phyloP scores from a whole-genome alignment of 2,113 vertebrate genomes.

The Eurystomus gularis region DNA sequence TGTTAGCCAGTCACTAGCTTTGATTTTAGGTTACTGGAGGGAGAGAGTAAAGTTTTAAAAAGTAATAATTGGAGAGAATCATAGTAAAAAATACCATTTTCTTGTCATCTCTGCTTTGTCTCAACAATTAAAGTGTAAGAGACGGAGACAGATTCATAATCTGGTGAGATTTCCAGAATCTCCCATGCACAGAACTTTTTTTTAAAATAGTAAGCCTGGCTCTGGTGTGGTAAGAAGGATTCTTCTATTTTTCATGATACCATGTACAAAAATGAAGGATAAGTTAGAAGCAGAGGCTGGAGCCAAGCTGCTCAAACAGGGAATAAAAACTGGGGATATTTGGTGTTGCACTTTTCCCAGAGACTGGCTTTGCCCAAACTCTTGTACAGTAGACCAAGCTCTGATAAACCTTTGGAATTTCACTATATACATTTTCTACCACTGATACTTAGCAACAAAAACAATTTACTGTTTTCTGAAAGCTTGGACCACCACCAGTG shows the following conservation, averaged over 20 bases:
- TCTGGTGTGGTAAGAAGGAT: neutral
- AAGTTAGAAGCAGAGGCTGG: neutral
- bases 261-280: neutral
- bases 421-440: neutral
- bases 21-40: neutral
- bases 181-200: neutral
- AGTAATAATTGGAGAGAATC: neutral
- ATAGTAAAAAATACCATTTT: neutral
- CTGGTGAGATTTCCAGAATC: conserved; percentile 27
- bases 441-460: neutral
- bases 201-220: neutral
- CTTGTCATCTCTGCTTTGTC: neutral
- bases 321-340: neutral
- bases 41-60: neutral
- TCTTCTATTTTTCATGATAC: conserved; percentile 4
- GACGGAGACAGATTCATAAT: conserved; percentile 18
- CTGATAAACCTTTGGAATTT: neutral
- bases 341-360: neutral
- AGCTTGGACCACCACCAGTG: neutral
- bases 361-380: neutral
- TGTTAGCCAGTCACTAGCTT: neutral
- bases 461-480: neutral
- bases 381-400: neutral
- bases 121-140: neutral
- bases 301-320: neutral